Base-by-base conservation (phyloP, 2,888 invertebrate species). In the Drosophila trichaetosa region DNA sequence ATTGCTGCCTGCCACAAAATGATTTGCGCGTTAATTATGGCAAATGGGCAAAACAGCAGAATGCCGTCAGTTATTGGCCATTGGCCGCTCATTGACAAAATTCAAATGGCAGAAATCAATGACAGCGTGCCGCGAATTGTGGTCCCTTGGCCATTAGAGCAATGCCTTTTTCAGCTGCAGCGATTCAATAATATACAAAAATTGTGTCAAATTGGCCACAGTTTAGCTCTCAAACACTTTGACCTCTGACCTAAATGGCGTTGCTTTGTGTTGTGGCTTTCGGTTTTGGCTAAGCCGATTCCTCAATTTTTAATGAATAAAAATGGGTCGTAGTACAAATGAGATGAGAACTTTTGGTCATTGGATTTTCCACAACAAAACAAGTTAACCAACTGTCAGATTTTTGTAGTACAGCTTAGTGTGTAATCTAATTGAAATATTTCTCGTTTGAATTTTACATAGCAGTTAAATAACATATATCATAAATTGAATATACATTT, bases 21-120 rank as follows among this genome's bases (percentile, higher is more conserved):
- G 67, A 74, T 78, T 68, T 73, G 54, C 60, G 58, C 86, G 69
- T 84, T 84, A 84, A 84, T 84, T 85, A 87, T 80, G 72, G 72
- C 69, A 61, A 84, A 79, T 74, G 63, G 42, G 58, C 61, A 40
- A 74, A 62, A 62, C 57, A 57, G 42, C 60, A 40, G 42, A 24
- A 27, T 34, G 6, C 40, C 24, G 18, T 8, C 33, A 38, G 24
- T 31, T 40, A 11, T 42, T 40, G 46, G 38, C 42, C 33, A 69
- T 62, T 59, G 51, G 27, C 61, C 42, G 69, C 51, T 67, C 66
- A 67, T 51, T 75, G 56, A 59, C 64, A 62, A 60, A 54, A 74
- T 60, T 73, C 61, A 65, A 79, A 67, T 61, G 66, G 52, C 67
- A 53, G 67, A 83, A 85, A 87, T 85, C 86, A 85, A 77, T 88